Conservation (phyloP, 1,140 invertebrate species). For the Heliothis virescens region DNA sequence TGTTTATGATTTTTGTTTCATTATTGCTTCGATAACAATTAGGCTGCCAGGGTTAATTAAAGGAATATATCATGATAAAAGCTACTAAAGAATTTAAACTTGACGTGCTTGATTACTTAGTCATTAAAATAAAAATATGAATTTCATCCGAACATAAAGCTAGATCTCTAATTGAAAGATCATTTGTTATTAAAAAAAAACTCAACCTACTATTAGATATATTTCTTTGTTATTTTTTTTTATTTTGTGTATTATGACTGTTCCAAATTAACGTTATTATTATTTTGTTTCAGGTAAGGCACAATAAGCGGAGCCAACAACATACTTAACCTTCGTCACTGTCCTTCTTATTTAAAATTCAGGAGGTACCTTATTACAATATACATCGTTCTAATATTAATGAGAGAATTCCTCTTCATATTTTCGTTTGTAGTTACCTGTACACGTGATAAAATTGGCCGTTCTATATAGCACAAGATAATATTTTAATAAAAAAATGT, state of each 20-base stretch:
- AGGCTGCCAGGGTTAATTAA: too few species aligned
- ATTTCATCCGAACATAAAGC: too few species aligned
- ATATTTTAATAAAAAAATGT: too few species aligned
- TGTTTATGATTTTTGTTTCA: too few species aligned
- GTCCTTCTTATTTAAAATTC: conserved; percentile 34
- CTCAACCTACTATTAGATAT: background rate
- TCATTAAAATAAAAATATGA: too few species aligned
- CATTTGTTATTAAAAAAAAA: too few species aligned
- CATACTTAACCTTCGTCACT: conserved; percentile 30
- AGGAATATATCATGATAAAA: too few species aligned
- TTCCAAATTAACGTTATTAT: conserved; percentile 22
- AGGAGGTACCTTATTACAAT: conserved; percentile 16
- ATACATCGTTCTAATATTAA: conserved; percentile 21
- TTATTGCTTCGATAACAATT: too few species aligned
- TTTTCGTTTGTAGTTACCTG: background rate
- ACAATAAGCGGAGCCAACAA: conserved; percentile 1
- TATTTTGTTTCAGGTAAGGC: conserved; percentile 38
- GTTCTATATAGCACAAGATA: too few species aligned
- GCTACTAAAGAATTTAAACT: too few species aligned
- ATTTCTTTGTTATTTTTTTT: background rate
- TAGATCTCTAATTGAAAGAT: too few species aligned
- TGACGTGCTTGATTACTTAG: too few species aligned
- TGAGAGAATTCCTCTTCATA: background rate
- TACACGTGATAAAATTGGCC: background rate
- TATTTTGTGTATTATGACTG: conserved; percentile 1